Evolutionary conservation across 2,888 invertebrate species (phyloP), one percentile per base, ranked within the genome.

Genomic region (Caenorhabditis plicata): DNA sequence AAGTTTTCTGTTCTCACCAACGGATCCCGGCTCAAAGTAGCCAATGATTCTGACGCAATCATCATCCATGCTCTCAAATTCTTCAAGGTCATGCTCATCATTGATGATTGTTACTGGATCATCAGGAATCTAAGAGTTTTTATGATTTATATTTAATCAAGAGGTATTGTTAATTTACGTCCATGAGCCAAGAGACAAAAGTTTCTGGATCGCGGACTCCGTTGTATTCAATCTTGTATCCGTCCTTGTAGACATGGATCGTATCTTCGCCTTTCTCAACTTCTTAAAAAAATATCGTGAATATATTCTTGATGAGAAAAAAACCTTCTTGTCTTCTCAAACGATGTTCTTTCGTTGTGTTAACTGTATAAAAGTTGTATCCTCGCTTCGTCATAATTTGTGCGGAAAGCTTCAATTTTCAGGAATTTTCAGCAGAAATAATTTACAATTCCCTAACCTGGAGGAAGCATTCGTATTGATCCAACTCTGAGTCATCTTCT

Each of bases 71-170:
- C 73, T 74, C 33, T 80, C 80, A 48, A 80, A 80, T 46, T 81
- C 79, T 36, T 80, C 78, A 42, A 78, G 60, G 43, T 80, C 80
- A 44, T 80, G 75, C 41, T 80, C 71, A 54, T 81, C 80, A 57
- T 81, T 80, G 63, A 80, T 81, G 49, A 81, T 80, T 17, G 81
- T 81, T 27, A 80, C 75, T 29, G 80, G 80, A 45, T 80, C 80
- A 54, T 80, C 80, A 25, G 80, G 80, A 42, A 80, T 78, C 80
- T 80, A 42, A 32, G 73, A 45, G 27, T n/a, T 20, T 9, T 13
- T 20, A 25, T 27, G 36, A 7, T 17, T 32, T 8, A 3, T 27
- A 17, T 7, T 26, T 23, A 39, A 15, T 11, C n/a, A 27, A 27
- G 5, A 15, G 13, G 19, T 26, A 26, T 13, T 35, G 2, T 1